Base-by-base conservation (phyloP, 2,113 vertebrate genomes). In the Thinocorus orbignyianus region DNA sequence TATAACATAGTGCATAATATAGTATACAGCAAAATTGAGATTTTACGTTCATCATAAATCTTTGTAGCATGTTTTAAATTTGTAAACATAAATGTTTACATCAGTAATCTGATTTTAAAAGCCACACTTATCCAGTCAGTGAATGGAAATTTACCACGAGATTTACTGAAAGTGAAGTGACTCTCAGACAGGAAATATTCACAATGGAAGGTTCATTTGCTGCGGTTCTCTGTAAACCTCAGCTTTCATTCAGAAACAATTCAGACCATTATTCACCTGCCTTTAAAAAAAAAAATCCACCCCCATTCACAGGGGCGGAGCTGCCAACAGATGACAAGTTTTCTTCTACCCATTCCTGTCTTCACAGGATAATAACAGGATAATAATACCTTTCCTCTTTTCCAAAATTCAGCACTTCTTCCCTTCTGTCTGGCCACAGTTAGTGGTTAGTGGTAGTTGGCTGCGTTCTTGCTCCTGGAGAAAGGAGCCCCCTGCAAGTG, bases 361-460 rank as follows among this genome's bases (percentile, higher is more conserved):
- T 93, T 70, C 60, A 24, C 28, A 39, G 17, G 0, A 0, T 57
- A 61, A 35, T 44, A 37, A 23, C 44, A 39, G 17, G 0, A 0
- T 57, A 61, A 35, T 44, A 37, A 23, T 41, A 26, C 52, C 68
- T 92, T 88, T 52, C n/a, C 46, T 94, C 68, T 77, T 52, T 88
- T 82, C 58, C 16, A 62, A 90, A 90, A 54, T 92, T 51, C 65
- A 73, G 11, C 24, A 2, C 35, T 61, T 31, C 55, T 83, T 76
- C 42, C 13, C n/a, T 74, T 87, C 78, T 33, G 1, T 68, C 20
- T 30, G 46, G 25, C 26, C 35, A 10, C 74, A 0, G 0, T 30
- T n/a, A n/a, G n/a, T n/a, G 15, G 22, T 64, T n/a, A 58, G 30
- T 10, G 39, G 37, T 66, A 64, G 20, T 42, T 30, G 0, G 0